Percentiles rank a stretch among this genome's conserved stretches.
Evolutionary conservation across 2,797 vertebrate species (phyloP).

Genomic region (Pipistrellus pipistrellus): DNA sequence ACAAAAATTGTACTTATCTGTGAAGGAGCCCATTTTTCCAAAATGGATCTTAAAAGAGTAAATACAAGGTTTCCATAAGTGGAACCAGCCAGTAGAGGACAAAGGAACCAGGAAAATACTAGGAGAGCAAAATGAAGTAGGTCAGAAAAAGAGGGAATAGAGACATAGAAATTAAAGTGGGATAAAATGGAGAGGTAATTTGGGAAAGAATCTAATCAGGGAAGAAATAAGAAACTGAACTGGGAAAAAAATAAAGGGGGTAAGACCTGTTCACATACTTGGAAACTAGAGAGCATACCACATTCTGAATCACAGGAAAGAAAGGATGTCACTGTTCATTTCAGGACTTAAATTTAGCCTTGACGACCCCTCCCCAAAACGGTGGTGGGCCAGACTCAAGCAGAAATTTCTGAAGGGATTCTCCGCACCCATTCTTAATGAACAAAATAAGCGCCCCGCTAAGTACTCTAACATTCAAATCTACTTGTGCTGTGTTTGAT

Average conservation of each 20-base stretch:
- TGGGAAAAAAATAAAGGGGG: neutral
- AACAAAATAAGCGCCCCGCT: conserved; percentile 51
- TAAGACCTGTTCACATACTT: neutral
- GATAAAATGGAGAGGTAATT: neutral
- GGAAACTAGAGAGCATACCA: neutral
- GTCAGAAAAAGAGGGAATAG: neutral
- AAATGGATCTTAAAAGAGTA: conserved; percentile 44
- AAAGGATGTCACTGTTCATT: neutral
- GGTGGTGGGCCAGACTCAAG: neutral
- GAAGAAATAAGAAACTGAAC: neutral
- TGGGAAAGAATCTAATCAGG: neutral
- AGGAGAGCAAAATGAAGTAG: neutral
- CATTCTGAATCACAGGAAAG: neutral
- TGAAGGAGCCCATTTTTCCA: conserved; percentile 55
- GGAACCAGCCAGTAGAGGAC: conserved; percentile 3
- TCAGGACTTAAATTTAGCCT: neutral
- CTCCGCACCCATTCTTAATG: conserved; percentile 23
- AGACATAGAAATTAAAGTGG: neutral
- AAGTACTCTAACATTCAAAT: conserved; percentile 6
- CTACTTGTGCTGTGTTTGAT: conserved; percentile 23
- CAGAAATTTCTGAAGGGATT: conserved; percentile 60
- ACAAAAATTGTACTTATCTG: conserved; percentile 47
- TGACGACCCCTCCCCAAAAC: neutral
- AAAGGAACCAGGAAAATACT: conserved; percentile 17
- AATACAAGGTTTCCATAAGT: conserved; percentile 63